Percentiles rank a stretch among this genome's conserved stretches.
These are phyloP conservation scores for Pyrrhia umbra DNA, from an alignment of 2,888 invertebrate genomes.

Conservation along the genomic window DNA sequence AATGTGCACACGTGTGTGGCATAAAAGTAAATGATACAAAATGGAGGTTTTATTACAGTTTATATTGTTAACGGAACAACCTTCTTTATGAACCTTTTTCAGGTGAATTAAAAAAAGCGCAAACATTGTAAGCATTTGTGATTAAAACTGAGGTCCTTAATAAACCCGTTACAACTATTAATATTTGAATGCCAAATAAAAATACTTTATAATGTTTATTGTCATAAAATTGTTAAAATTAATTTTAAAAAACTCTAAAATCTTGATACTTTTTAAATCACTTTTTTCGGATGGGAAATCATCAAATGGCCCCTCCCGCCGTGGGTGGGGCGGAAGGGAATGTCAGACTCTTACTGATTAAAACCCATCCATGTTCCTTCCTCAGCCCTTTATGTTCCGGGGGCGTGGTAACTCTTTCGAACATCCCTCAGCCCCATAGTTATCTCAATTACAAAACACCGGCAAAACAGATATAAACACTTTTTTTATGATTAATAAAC, in stretches of 20 bases:
- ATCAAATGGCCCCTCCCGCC: no score
- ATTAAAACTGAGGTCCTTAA: not conserved
- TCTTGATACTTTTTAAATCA: no score
- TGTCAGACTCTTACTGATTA: no score
- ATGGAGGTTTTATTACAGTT: conserved; percentile 47
- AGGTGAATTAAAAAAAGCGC: conserved; percentile 23
- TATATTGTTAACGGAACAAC: conserved; percentile 34
- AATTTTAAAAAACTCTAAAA: no score
- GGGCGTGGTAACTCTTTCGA: no score
- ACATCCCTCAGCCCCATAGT: no score
- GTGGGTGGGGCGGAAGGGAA: no score
- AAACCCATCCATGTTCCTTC: no score
- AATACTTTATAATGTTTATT: not conserved
- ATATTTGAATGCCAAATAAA: not conserved
- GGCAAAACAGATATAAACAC: conserved; percentile 1
- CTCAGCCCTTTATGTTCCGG: no score
- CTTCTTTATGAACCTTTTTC: conserved; percentile 36
- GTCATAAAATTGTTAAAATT: not conserved
- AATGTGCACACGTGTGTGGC: conserved; percentile 44
- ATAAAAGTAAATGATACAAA: conserved; percentile 46
- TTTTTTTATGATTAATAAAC: conserved; percentile 15
- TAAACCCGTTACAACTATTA: not conserved
- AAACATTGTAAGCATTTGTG: conserved; percentile 24
- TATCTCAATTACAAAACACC: not conserved
- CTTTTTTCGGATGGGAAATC: no score